These are phyloP conservation scores for Sylvilagus bachmani DNA, from an alignment of 2,113 vertebrate species.

Conservation along the genomic window DNA sequence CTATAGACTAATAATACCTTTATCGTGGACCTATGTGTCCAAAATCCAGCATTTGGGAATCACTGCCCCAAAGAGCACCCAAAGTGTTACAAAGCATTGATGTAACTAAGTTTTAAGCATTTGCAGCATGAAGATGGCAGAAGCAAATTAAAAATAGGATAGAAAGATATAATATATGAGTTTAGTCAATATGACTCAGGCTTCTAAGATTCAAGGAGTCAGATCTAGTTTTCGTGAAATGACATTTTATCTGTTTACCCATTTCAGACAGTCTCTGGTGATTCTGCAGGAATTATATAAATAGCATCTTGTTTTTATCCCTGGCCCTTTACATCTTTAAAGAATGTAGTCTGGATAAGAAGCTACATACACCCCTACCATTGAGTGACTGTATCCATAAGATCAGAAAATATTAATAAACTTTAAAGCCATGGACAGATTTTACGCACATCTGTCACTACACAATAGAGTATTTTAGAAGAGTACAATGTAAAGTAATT, in stretches of 20 bases:
- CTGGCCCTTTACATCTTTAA: constrained; percentile 47
- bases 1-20: constrained; percentile 2
- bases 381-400: neutral
- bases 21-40: neutral
- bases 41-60: neutral
- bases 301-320: neutral
- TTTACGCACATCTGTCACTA: constrained; percentile 67
- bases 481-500: constrained; percentile 48
- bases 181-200: neutral
- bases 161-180: neutral
- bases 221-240: constrained; percentile 33
- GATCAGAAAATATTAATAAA: constrained; percentile 59
- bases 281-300: constrained; percentile 41
- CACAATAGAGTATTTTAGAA: constrained; percentile 66
- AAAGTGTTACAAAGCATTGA: neutral
- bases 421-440: constrained; percentile 43
- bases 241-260: constrained; percentile 30
- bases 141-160: constrained; percentile 33
- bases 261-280: neutral
- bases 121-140: constrained; percentile 22
- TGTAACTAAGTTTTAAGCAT: constrained; percentile 16
- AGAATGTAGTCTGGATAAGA: constrained; percentile 33
- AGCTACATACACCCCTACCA: neutral
- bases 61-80: neutral
- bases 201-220: constrained; percentile 52